phyloP scores from a whole-genome alignment of 2,797 vertebrate species.

The Acanthis flammea region DNA sequence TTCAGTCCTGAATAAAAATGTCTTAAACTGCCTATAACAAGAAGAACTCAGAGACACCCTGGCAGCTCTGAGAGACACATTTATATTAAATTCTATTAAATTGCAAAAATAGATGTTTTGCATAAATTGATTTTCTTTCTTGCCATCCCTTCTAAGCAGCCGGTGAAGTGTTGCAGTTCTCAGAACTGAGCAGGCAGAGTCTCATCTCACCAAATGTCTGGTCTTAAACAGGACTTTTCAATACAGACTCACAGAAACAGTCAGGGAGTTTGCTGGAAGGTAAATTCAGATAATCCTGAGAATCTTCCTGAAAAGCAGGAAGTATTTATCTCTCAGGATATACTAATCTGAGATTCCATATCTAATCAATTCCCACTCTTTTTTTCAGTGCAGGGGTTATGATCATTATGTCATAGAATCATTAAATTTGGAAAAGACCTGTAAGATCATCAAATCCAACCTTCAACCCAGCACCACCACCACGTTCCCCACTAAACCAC shows the following conservation, averaged over 20 bases:
- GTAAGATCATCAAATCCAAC: not conserved
- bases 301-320: not conserved
- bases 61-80: not conserved
- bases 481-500: not conserved
- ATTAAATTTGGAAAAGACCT: not conserved
- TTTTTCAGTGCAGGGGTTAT: rapidly evolving
- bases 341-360: not conserved
- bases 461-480: not conserved
- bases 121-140: not conserved
- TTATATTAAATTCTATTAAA: not conserved
- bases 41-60: not conserved
- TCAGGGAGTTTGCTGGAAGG: not conserved
- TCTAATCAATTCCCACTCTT: not conserved
- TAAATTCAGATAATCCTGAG: not conserved
- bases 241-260: not conserved
- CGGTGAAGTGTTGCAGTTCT: not conserved
- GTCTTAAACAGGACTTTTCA: not conserved
- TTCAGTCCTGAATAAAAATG: not conserved
- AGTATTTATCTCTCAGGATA: too few relatives aligned
- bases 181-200: not conserved
- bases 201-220: not conserved
- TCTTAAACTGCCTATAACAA: not conserved
- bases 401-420: rapidly evolving
- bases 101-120: not conserved
- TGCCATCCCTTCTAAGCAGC: not conserved